Evolutionary conservation across 2,888 invertebrate species (phyloP).

Genomic region (Philereme vetulata): DNA sequence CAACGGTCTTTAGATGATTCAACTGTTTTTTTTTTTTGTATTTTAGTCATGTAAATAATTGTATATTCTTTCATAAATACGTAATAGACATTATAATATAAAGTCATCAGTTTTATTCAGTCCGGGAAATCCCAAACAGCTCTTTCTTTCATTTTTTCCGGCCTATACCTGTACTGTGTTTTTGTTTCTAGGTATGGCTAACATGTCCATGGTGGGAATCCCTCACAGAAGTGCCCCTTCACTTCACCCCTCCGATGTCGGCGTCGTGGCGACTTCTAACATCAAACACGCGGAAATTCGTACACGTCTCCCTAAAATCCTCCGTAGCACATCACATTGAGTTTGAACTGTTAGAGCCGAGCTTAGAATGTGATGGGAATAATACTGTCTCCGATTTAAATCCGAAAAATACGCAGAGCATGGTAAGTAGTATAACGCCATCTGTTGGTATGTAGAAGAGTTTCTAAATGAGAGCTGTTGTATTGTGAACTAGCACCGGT

Average conservation of each 20-base stretch:
- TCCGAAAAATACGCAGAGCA: slow-evolving; percentile 83
- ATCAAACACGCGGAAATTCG: slow-evolving; percentile 91
- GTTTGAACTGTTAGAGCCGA: slow-evolving; percentile 74
- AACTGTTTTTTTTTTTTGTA: no score
- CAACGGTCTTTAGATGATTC: no score
- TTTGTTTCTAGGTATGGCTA: slow-evolving; percentile 84
- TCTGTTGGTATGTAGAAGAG: no score
- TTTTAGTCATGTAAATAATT: no score
- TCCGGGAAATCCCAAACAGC: no score
- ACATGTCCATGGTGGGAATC: slow-evolving; percentile 91
- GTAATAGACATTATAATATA: no score
- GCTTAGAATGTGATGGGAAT: slow-evolving; percentile 83
- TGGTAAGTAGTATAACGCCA: slow-evolving; percentile 66
- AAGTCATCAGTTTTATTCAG: no score
- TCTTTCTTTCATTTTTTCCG: no score
- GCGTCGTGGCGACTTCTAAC: slow-evolving; percentile 93
- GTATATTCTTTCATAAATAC: no score
- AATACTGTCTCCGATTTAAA: slow-evolving; percentile 87
- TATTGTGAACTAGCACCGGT: no score
- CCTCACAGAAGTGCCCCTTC: slow-evolving; percentile 88
- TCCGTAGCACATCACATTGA: slow-evolving; percentile 84
- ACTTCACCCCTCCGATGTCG: slow-evolving; percentile 93
- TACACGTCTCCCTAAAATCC: slow-evolving; percentile 90
- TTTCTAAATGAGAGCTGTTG: no score
- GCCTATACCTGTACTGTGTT: no score